Evolutionary conservation across 2,113 vertebrate genomes (phyloP).

Genomic region (Cephalopterus ornatus): DNA sequence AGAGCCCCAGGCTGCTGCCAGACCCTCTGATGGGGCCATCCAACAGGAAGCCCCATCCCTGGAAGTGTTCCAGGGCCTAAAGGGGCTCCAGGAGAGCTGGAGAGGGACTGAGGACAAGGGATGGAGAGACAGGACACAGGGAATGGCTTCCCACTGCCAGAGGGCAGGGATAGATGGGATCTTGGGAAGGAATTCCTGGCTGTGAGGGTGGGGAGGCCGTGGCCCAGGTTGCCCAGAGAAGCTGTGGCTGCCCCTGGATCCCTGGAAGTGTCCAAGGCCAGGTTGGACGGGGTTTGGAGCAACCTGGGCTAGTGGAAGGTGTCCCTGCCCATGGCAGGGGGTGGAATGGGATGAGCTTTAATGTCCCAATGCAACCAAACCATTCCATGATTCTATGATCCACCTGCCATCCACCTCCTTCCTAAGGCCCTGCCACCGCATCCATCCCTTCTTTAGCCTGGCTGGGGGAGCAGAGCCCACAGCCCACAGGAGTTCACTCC

Average conservation of each 20-base stretch:
- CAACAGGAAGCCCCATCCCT: neutral
- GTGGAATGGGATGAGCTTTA: accelerated
- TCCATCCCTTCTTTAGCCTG: neutral
- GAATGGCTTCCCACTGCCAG: neutral
- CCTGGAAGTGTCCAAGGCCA: neutral
- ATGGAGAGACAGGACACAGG: neutral
- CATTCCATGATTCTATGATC: neutral
- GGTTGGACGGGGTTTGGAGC: neutral
- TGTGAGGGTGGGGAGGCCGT: neutral
- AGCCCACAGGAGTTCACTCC: accelerated
- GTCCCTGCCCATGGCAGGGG: neutral
- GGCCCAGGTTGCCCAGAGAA: neutral
- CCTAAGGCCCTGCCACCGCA: neutral
- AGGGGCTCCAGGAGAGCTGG: neutral
- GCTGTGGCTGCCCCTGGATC: neutral
- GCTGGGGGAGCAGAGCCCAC: neutral
- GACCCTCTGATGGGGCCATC: neutral
- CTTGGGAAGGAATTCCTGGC: neutral
- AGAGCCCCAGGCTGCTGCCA: neutral
- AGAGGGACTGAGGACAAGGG: neutral
- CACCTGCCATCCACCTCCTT: neutral
- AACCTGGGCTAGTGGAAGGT: neutral
- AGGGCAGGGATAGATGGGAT: neutral
- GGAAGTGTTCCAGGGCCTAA: neutral
- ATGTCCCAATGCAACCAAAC: neutral